These are phyloP conservation scores for Falcaria lacertinaria DNA, from an alignment of 2,888 invertebrate species.

Conservation along the genomic window DNA sequence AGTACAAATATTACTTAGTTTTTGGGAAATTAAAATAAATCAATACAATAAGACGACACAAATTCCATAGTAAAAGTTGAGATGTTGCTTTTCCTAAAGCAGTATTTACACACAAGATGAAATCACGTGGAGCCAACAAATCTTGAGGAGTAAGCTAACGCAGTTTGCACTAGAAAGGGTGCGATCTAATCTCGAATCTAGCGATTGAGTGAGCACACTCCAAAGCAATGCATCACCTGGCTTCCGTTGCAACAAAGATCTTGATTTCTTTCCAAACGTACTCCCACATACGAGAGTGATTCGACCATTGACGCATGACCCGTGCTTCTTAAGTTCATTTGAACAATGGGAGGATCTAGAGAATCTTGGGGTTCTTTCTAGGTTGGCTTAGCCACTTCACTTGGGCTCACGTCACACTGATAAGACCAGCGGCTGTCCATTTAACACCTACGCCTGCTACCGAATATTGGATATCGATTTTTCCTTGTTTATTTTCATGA, in stretches of 20 bases:
- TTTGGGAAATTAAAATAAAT: too few relatives aligned
- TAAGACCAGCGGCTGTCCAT: constrained; percentile 54
- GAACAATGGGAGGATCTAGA: constrained; percentile 13
- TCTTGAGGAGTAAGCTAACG: constrained; percentile 39
- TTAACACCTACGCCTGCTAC: constrained; percentile 66
- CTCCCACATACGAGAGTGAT: constrained; percentile 68
- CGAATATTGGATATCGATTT: constrained; percentile 38
- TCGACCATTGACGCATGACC: constrained; percentile 45
- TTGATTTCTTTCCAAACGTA: constrained; percentile 70
- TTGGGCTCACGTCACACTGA: constrained; percentile 52
- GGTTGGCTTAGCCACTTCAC: constrained; percentile 36
- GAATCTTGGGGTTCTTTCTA: constrained; percentile 28
- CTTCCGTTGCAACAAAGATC: constrained; percentile 72
- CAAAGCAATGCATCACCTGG: constrained; percentile 71
- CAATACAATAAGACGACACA: background rate
- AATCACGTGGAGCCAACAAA: constrained; percentile 50
- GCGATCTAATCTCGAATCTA: constrained; percentile 64
- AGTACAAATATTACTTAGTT: too few relatives aligned
- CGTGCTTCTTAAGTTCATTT: constrained; percentile 22
- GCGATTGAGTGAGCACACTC: constrained; percentile 61
- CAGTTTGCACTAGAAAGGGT: constrained; percentile 60
- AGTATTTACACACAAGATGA: constrained; percentile 36
- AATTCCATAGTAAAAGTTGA: background rate
- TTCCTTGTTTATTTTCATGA: constrained; percentile 12
- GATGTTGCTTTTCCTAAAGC: constrained; percentile 10